Evolutionary conservation across 2,888 invertebrate species (phyloP), one percentile per base, ranked within the genome.

Genomic region (Dryobota labecula): DNA sequence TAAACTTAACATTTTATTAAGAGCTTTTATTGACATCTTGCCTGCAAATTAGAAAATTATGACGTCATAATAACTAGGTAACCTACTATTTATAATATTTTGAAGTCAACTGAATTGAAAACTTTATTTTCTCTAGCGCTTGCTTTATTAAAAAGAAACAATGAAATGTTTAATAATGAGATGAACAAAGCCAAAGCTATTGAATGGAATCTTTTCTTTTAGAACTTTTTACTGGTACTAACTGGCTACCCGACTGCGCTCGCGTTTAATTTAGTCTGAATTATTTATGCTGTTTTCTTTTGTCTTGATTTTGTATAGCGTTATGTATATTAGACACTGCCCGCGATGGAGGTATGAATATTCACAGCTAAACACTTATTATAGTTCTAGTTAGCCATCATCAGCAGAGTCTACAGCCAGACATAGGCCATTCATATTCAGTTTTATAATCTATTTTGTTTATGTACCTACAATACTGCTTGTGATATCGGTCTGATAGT

Each of bases 121-220:
- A 70, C 61, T 47, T 62, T 70, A 56, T 73, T 64, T 74, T 58
- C 51, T 80, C 54, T 58, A 66, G 33, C 30, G 67, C 30, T 80
- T 45, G 41, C 70, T 76, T 74, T 78, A 80, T 81, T 78, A 80
- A 81, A 80, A 64, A 70, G 61, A 81, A 83, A 83, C 78, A 78
- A 83, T 49, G 63, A 69, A 64, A 61, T 70, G 64, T 80, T 74
- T 80, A 70, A 74, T 82, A 82, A 80, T 66, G 72, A 64, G 41
- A 30, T 61, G 62, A 75, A 81, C 69, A 81, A 81, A 78, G 61
- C 49, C 47, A 27, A 71, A 49, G 61, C 65, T 71, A 78, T 81
- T 81, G 61, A 81, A 76, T 65, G 49, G 56, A 47, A 57, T 60
- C 58, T 66, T 78, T 80, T 73, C 73, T 74, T 72, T 53, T 56